Evolutionary conservation across 2,797 vertebrate genomes (phyloP), one percentile per base, ranked within the genome.

Genomic region (Paratrypauchen microcephalus): DNA sequence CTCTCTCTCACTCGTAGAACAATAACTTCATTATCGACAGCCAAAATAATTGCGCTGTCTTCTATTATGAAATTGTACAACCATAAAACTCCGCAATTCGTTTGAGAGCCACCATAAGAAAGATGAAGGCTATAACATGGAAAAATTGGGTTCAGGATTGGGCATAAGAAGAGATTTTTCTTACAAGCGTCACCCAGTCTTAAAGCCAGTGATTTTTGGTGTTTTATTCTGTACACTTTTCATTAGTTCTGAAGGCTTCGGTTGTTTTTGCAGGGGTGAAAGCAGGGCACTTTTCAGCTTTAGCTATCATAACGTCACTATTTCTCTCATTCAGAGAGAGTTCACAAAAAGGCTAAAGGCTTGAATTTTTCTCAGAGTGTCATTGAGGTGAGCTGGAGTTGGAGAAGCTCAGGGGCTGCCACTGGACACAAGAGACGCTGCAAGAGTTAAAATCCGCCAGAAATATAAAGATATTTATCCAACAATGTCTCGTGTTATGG

Each of bases 21-120:
- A 83, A 82, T 84, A 86, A 85, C 81, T 86, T 85, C 58, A 86
- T 84, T 86, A 74, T 64, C 24, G 71, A 66, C 85, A 83, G 69
- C 60, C 54, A 16, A 74, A 61, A 84, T 65, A 80, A 86, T 86
- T 85, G 69, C 71, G 12, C 78, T 71, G 73, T 71, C 65, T 74
- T 77, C 74, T 80, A 73, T 74, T 77, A 75, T 75, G 50, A 71
- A 81, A 85, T 73, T 79, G 74, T 74, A 69, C 65, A 70, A 52
- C 69, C 83, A 68, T 77, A 79, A 76, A 71, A 23, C 21, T 52
- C 18, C 62, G 59, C 54, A 54, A 50, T 79, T 76, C 58, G n/a
- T 5, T 65, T 41, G 65, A 58, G 30, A 24, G 50, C 12, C 9
- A 52, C 50, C 39, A 69, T 28, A 7, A 69, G 52, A 28, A 36